Evolutionary conservation across 2,888 invertebrate genomes (phyloP), one percentile per base, ranked within the genome.

Genomic region (Orthonevra nobilis): DNA sequence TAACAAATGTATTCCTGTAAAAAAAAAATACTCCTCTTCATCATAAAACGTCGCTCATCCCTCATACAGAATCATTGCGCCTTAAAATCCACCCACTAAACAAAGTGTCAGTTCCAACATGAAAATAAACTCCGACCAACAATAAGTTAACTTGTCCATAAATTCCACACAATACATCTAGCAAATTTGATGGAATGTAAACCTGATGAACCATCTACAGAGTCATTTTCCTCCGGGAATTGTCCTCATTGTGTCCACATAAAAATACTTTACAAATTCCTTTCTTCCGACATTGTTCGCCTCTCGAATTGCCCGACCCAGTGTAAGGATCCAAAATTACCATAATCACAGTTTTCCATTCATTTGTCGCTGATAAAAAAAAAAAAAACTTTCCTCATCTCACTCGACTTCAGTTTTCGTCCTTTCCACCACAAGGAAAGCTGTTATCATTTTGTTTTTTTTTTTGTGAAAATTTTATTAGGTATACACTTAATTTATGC

Each of bases 341-440:
- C 79, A 79, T 79, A 79, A 79, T 73, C 72, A 79, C 79, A 79
- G 61, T 79, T 73, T 79, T 79, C 61, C 79, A 79, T 68, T 79
- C 79, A 79, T 79, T 79, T 73, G 73, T 68, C 66, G 60, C 54
- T 73, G 79, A 73, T 66, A 63, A 69, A 75, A 79, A 79, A 77
- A 73, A 61, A 63, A 69, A 75, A 79, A 79, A 77, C 32, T 77
- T 77, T 77, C 32, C 26, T 60, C 64, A 75, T 77, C 52, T 72
- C 38, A 44, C 38, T 34, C 26, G 12, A 38, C 28, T n/a, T n/a
- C 36, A 32, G 36, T 5, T 34, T 14, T 23, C 20, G 26, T 50
- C 6, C 30, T 4, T 5, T 32, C 20, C 1, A n/a, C 3, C 32
- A 23, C 12, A 54, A 54, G 20, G 52, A 72, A 46, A 77, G 64